phyloP scores from a whole-genome alignment of 2,113 vertebrate genomes.

The Melozone crissalis region DNA sequence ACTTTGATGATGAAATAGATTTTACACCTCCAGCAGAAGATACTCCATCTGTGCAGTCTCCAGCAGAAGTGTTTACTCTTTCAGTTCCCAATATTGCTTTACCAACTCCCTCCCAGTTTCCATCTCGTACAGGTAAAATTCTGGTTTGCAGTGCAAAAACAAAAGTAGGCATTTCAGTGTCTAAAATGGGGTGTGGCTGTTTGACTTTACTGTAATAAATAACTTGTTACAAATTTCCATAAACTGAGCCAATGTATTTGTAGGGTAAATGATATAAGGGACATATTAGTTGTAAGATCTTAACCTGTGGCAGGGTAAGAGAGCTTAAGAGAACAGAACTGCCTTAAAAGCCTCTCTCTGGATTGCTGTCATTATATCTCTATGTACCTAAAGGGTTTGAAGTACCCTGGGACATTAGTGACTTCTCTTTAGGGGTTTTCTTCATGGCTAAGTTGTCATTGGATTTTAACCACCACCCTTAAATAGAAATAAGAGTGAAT shows the following conservation, averaged over 20 bases:
- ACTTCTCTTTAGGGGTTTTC: background rate
- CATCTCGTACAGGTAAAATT: conserved; percentile 82
- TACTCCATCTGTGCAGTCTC: conserved; percentile 93
- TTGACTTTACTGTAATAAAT: background rate
- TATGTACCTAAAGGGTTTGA: background rate
- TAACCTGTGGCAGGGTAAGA: background rate
- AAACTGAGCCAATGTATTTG: background rate
- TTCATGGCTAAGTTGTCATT: background rate
- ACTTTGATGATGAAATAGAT: conserved; percentile 97
- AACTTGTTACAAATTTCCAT: background rate
- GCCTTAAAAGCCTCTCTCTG: background rate
- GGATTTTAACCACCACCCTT: background rate
- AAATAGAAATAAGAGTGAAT: background rate
- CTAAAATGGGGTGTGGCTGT: background rate
- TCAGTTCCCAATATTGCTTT: conserved; percentile 87
- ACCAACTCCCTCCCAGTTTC: conserved; percentile 88
- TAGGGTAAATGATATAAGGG: background rate
- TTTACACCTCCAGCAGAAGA: conserved; percentile 98
- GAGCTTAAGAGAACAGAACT: background rate
- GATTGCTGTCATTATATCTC: background rate
- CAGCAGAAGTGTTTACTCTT: conserved; percentile 94
- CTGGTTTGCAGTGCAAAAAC: background rate
- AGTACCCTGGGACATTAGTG: background rate
- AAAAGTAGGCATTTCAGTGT: background rate
- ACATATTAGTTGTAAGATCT: background rate